Percentiles rank a stretch among this genome's conserved stretches.
Conservation (phyloP, 2,113 vertebrate genomes). For the Psilopsiagon aurifrons region DNA sequence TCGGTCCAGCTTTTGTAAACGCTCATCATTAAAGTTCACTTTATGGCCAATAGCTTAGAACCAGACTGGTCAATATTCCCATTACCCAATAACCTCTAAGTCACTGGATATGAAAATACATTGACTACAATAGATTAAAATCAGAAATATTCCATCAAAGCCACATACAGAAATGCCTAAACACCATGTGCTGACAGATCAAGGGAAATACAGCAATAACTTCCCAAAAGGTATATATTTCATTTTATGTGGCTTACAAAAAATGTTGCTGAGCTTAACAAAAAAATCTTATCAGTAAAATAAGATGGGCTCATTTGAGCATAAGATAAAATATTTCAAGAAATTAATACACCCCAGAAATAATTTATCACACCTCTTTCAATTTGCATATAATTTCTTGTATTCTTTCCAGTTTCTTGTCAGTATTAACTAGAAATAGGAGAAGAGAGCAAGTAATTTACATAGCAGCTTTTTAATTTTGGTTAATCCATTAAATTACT, state of each 20-base stretch:
- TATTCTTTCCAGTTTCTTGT: slow-evolving; percentile 2
- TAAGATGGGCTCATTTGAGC: background rate
- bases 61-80: background rate
- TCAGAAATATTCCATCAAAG: background rate
- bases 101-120: background rate
- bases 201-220: background rate
- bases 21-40: background rate
- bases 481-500: background rate
- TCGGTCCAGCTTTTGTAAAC: background rate
- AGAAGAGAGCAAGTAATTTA: background rate
- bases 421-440: background rate
- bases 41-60: background rate
- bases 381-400: background rate
- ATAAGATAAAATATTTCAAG: background rate
- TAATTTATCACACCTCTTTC: background rate
- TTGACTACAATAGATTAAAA: background rate
- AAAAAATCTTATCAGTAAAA: background rate
- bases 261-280: background rate
- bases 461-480: background rate
- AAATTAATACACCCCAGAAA: background rate
- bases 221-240: background rate
- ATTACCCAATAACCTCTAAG: background rate
- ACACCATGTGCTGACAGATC: background rate
- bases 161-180: background rate
- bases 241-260: background rate